Evolutionary conservation across 2,113 vertebrate genomes (phyloP).

Genomic region (Mirounga angustirostris): DNA sequence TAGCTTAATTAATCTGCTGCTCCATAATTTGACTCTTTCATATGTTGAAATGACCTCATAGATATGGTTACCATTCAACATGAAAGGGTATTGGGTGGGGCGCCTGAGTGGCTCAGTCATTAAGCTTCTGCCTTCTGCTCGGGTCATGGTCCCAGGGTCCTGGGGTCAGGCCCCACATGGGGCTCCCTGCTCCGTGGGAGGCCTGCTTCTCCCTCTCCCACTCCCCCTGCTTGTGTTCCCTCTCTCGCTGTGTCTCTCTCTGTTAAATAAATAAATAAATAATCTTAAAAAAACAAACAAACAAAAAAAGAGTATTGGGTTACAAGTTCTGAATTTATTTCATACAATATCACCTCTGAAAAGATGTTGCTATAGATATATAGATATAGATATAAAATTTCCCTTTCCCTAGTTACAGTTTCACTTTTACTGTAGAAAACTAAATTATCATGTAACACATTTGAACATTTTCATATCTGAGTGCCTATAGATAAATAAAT

Average conservation of each 20-base stretch:
- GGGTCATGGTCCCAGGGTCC: too few relatives aligned
- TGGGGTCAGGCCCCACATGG: too few relatives aligned
- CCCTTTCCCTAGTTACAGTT: slow-evolving; percentile 63
- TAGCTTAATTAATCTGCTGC: slow-evolving; percentile 40
- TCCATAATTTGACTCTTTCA: slow-evolving; percentile 46
- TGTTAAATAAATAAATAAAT: too few relatives aligned
- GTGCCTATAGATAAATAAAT: slow-evolving; percentile 41
- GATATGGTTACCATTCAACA: background rate
- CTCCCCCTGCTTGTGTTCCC: too few relatives aligned
- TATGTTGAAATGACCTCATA: slow-evolving; percentile 39
- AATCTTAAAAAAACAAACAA: too few relatives aligned
- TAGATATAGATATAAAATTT: slow-evolving; percentile 27
- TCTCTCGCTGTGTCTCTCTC: too few relatives aligned
- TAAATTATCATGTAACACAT: slow-evolving; percentile 60
- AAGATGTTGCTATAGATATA: slow-evolving; percentile 25
- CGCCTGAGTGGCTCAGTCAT: too few relatives aligned
- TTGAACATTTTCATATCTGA: slow-evolving; percentile 62
- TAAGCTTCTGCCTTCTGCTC: too few relatives aligned
- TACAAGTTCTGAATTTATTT: slow-evolving; percentile 50
- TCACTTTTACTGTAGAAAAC: slow-evolving; percentile 54
- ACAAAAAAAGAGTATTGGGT: background rate
- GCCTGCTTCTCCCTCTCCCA: too few relatives aligned
- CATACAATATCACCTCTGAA: background rate
- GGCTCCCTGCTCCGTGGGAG: too few relatives aligned
- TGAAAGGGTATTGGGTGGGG: background rate